phyloP scores from a whole-genome alignment of 2,888 invertebrate genomes.

The Aleiodes leptofemur region DNA sequence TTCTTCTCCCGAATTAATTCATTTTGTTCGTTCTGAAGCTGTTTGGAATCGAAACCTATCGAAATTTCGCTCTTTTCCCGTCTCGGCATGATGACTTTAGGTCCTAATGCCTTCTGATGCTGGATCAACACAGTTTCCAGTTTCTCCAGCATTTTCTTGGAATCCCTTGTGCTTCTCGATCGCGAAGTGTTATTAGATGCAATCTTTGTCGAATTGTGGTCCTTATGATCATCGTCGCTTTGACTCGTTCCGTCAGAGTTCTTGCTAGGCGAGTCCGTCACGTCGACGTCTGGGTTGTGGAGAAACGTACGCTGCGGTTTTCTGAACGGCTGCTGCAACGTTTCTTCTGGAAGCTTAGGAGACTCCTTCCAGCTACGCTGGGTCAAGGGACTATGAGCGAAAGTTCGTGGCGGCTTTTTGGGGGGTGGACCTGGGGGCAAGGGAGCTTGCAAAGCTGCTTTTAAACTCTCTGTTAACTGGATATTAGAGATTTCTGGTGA shows the following conservation, averaged over 20 bases:
- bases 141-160: slow-evolving; percentile 82
- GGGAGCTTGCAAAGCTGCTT: slow-evolving; percentile 82
- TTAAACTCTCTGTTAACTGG: slow-evolving; percentile 79
- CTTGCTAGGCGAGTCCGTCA: neutral
- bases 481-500: slow-evolving; percentile 40
- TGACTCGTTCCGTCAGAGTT: neutral
- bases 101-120: slow-evolving; percentile 70
- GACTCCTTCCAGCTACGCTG: neutral
- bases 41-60: slow-evolving; percentile 57
- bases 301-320: neutral
- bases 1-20: slow-evolving; percentile 53
- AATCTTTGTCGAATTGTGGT: neutral
- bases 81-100: slow-evolving; percentile 55
- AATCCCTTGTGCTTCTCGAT: slow-evolving; percentile 68
- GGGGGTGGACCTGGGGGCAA: slow-evolving; percentile 84
- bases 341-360: neutral
- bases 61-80: slow-evolving; percentile 43
- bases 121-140: slow-evolving; percentile 79
- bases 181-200: slow-evolving; percentile 53
- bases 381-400: slow-evolving; percentile 72
- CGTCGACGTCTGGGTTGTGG: neutral
- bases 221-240: neutral
- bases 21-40: slow-evolving; percentile 67
- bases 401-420: slow-evolving; percentile 84
- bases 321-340: neutral